Evolutionary conservation across 2,888 invertebrate genomes (phyloP).

Genomic region (Protula sp.): DNA sequence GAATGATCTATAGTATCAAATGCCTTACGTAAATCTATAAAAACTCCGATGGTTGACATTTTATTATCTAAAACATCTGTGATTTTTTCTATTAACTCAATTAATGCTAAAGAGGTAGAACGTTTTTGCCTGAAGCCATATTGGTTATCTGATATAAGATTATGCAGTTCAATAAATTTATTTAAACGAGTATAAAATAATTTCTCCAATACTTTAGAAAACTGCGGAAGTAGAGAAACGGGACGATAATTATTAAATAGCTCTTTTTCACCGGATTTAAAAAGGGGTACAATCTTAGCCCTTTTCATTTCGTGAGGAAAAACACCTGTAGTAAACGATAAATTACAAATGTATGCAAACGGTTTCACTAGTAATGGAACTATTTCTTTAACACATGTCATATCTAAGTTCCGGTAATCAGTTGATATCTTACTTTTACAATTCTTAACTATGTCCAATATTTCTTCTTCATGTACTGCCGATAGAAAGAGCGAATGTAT

Average conservation of each 20-base stretch:
- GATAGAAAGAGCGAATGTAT: neutral
- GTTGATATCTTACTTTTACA: neutral
- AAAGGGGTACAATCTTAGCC: neutral
- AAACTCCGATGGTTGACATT: neutral
- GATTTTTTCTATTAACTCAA: neutral
- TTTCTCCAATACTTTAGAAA: slow-evolving; percentile 1
- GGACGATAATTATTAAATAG: slow-evolving; percentile 1
- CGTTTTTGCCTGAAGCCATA: neutral
- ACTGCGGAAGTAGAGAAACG: neutral
- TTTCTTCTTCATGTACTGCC: neutral
- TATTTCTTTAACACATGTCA: neutral
- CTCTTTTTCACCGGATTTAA: neutral
- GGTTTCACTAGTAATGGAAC: neutral
- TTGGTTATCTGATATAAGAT: neutral
- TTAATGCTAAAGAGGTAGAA: neutral
- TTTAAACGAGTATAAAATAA: neutral
- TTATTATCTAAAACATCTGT: neutral
- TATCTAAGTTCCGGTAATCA: neutral
- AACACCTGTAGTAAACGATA: neutral
- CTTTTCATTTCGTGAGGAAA: neutral
- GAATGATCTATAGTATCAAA: neutral
- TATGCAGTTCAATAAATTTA: neutral
- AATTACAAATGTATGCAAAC: neutral
- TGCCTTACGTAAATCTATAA: neutral
- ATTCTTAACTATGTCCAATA: neutral